phyloP scores from a whole-genome alignment of 2,888 invertebrate species.

The Diachrysia chrysitis region DNA sequence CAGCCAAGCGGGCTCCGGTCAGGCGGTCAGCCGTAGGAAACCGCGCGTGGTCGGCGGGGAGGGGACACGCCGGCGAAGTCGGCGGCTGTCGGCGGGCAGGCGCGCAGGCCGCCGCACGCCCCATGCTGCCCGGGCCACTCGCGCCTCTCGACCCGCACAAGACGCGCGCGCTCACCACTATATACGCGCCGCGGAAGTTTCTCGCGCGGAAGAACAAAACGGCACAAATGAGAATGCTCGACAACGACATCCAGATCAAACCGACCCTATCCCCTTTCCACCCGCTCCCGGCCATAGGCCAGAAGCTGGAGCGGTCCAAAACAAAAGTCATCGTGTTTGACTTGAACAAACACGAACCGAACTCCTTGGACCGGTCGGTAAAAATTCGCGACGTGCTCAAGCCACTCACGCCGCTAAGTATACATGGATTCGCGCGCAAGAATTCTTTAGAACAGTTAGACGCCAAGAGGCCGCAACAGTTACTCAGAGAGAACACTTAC shows the following conservation, averaged over 20 bases:
- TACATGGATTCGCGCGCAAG: slow-evolving; percentile 74
- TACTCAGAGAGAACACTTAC: slow-evolving; percentile 84
- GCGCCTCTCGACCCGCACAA: slow-evolving; percentile 80
- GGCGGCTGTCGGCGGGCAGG: slow-evolving; percentile 78
- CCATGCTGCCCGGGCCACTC: slow-evolving; percentile 83
- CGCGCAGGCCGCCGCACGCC: slow-evolving; percentile 74
- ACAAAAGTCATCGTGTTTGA: slow-evolving; percentile 84
- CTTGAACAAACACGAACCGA: slow-evolving; percentile 68
- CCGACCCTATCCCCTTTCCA: slow-evolving; percentile 82
- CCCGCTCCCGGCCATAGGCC: slow-evolving; percentile 85
- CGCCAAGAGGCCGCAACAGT: slow-evolving; percentile 74
- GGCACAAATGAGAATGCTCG: slow-evolving; percentile 82
- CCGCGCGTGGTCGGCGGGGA: slow-evolving; percentile 57
- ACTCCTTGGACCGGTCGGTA: slow-evolving; percentile 60
- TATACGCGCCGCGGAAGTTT: slow-evolving; percentile 84
- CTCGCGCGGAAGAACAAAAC: slow-evolving; percentile 80
- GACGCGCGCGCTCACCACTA: slow-evolving; percentile 83
- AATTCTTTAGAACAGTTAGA: slow-evolving; percentile 68
- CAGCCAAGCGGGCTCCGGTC: slow-evolving; percentile 46
- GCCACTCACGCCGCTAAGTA: slow-evolving; percentile 79
- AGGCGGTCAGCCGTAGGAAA: slow-evolving; percentile 19
- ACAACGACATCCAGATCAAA: slow-evolving; percentile 79
- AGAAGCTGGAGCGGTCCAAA: slow-evolving; percentile 74
- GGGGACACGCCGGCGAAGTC: slow-evolving; percentile 75
- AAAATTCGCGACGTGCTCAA: slow-evolving; percentile 81